Evolutionary conservation across 2,797 vertebrate genomes (phyloP).

Genomic region (Cheirogaleus major): DNA sequence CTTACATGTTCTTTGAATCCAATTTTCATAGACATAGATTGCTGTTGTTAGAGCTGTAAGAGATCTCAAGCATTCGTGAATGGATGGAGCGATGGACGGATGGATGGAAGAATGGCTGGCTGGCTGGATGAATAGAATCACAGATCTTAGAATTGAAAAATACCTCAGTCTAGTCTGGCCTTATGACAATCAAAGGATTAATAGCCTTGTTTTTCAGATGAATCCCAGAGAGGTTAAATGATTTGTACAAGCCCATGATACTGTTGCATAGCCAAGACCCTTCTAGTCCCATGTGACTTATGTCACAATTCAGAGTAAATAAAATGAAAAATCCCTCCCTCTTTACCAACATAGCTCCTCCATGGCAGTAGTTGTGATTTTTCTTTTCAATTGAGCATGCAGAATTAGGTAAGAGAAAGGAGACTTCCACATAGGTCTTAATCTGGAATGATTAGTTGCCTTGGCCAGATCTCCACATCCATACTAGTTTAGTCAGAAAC

Average conservation of each 20-base stretch:
- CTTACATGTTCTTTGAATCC: background rate
- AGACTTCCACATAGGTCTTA: background rate
- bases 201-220: background rate
- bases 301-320: background rate
- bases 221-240: conserved; percentile 1
- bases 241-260: background rate
- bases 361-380: background rate
- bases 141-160: background rate
- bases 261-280: background rate
- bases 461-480: background rate
- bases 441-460: background rate
- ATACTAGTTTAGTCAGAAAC: background rate
- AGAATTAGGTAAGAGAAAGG: background rate
- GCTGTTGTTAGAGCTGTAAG: background rate
- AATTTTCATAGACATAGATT: background rate
- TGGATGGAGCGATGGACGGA: background rate
- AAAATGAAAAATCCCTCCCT: background rate
- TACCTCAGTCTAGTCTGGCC: background rate
- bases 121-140: background rate
- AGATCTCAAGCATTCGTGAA: background rate
- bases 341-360: background rate
- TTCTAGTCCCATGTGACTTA: background rate
- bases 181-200: background rate
- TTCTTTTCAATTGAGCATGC: background rate
- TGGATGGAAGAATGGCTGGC: background rate